Evolutionary conservation across 2,888 invertebrate species (phyloP).

Genomic region (Coelogynopora nodosa): DNA sequence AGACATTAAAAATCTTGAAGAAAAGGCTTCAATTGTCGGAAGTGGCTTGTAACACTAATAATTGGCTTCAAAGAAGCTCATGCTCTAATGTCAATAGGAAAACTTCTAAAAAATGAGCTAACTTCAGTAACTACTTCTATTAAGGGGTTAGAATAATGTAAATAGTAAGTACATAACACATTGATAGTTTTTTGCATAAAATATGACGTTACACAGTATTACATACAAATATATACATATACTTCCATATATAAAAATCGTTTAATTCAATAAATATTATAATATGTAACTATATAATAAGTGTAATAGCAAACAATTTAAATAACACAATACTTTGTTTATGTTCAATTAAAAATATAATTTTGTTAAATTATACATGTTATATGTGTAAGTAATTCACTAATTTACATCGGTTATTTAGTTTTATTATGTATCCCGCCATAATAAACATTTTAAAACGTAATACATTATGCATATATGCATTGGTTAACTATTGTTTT

Average conservation of each 20-base stretch:
- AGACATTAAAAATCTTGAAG: neutral
- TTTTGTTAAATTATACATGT: neutral
- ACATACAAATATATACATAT: too few relatives aligned
- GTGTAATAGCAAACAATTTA: neutral
- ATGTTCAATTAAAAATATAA: neutral
- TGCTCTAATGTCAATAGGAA: neutral
- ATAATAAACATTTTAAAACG: neutral
- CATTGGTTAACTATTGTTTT: neutral
- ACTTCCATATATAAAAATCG: too few relatives aligned
- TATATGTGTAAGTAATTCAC: neutral
- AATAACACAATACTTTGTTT: neutral
- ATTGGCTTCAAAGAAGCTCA: neutral
- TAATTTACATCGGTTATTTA: neutral
- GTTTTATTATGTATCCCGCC: neutral
- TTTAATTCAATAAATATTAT: too few relatives aligned
- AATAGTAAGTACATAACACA: neutral
- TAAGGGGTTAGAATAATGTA: neutral
- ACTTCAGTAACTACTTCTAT: neutral
- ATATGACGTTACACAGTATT: too few relatives aligned
- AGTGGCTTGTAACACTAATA: neutral
- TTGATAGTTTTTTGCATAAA: too few relatives aligned
- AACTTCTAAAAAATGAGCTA: neutral
- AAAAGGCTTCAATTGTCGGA: neutral
- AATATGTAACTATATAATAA: neutral
- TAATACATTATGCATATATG: neutral